Conservation (phyloP, 2,888 invertebrate species). For the Thereva unica region DNA sequence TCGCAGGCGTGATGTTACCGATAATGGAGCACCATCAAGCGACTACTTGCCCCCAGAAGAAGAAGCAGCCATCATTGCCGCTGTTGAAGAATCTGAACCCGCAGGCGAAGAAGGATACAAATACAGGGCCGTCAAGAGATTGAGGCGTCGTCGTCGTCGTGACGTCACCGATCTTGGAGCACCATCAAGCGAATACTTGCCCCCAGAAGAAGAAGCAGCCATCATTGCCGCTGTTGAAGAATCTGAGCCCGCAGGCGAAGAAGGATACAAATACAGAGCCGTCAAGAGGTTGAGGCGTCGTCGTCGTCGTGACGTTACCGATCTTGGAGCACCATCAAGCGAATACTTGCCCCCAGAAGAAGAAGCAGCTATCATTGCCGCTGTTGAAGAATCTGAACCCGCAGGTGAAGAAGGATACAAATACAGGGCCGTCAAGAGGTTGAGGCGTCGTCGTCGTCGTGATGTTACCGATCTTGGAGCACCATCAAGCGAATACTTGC, state of each 20-base stretch:
- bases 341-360: slow-evolving; percentile 7
- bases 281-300: neutral
- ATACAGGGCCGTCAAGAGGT: slow-evolving; percentile 18
- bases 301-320: neutral
- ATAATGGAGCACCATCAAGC: slow-evolving; percentile 9
- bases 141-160: slow-evolving; percentile 16
- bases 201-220: slow-evolving; percentile 4
- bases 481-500: too few relatives aligned
- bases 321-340: neutral
- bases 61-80: neutral
- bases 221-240: too few relatives aligned
- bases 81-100: too few relatives aligned
- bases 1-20: slow-evolving; percentile 20
- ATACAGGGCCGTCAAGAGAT: too few relatives aligned
- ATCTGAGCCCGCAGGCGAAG: slow-evolving; percentile 5
- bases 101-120: too few relatives aligned
- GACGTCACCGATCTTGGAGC: slow-evolving; percentile 13
- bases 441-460: slow-evolving; percentile 13
- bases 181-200: slow-evolving; percentile 14
- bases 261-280: neutral
- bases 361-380: neutral
- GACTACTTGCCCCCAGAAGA: slow-evolving; percentile 24
- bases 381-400: neutral
- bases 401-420: slow-evolving; percentile 15
- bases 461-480: neutral